Evolutionary conservation across 1,140 invertebrate genomes (phyloP).

Genomic region (Tetraneura akinire): DNA sequence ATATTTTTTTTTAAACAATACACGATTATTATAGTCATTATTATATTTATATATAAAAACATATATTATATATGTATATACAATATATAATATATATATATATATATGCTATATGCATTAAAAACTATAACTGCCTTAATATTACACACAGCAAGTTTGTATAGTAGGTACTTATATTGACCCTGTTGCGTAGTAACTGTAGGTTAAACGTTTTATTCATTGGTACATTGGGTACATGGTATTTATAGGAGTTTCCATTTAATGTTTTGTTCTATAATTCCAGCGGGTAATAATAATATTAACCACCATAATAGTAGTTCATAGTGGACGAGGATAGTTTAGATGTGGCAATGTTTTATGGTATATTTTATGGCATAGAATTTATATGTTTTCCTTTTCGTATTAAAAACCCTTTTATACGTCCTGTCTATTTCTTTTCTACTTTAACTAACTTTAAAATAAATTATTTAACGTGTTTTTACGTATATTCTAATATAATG

Average conservation of each 20-base stretch:
- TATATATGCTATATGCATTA: too few species aligned
- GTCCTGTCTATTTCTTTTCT: not conserved
- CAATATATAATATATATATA: too few species aligned
- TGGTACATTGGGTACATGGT: not conserved
- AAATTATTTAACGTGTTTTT: not conserved
- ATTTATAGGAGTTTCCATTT: constrained; percentile 2
- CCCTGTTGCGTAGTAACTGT: not conserved
- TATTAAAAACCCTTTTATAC: not conserved
- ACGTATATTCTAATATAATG: too few species aligned
- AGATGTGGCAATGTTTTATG: constrained; percentile 18
- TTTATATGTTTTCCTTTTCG: not conserved
- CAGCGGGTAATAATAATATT: constrained; percentile 12
- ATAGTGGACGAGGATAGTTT: constrained; percentile 10
- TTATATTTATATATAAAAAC: too few species aligned
- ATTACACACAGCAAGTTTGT: not conserved
- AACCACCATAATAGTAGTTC: not conserved
- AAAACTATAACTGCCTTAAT: not conserved
- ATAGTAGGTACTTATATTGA: too few species aligned
- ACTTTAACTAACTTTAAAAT: not conserved
- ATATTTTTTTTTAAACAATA: too few species aligned
- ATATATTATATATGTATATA: too few species aligned
- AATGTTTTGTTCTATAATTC: constrained; percentile 28
- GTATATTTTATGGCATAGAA: constrained; percentile 23
- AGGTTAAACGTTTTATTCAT: constrained; percentile 21
- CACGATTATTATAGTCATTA: too few species aligned